These are phyloP conservation scores for Coptodon rendalli DNA, from an alignment of 2,113 vertebrate species.

Conservation along the genomic window DNA sequence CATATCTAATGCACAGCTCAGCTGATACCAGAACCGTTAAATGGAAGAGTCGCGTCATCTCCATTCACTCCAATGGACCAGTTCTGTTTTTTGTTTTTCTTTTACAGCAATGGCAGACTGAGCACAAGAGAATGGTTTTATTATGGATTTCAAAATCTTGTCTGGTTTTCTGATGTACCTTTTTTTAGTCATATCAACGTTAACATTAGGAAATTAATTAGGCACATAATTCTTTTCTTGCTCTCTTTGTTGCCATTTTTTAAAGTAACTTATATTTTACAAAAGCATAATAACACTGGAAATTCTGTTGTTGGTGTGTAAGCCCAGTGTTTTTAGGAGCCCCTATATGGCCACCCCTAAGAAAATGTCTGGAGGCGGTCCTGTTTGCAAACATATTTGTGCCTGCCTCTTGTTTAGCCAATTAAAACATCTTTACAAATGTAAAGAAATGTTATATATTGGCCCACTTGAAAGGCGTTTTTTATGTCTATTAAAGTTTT, in stretches of 20 bases:
- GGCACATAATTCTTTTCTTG: not conserved
- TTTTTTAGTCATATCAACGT: not conserved
- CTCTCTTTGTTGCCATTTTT: not conserved
- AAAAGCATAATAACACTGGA: not conserved
- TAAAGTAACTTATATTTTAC: not conserved
- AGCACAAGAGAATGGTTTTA: not conserved
- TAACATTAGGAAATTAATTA: not conserved
- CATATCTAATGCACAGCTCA: not conserved
- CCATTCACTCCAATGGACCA: accelerated
- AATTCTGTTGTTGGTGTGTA: not conserved
- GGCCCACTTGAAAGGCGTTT: accelerated
- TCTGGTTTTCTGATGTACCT: not conserved
- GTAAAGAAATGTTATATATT: accelerated
- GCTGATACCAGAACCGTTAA: not conserved
- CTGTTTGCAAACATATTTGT: not conserved
- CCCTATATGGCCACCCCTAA: not conserved
- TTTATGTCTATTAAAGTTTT: not conserved
- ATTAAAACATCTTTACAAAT: not conserved
- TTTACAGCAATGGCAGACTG: not conserved
- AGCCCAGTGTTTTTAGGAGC: not conserved
- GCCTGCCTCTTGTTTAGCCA: not conserved
- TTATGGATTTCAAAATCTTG: accelerated
- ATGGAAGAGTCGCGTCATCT: not conserved
- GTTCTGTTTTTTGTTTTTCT: not conserved
- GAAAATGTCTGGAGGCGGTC: not conserved